Evolutionary conservation across 2,797 vertebrate genomes (phyloP), one percentile per base, ranked within the genome.

Genomic region (Ciconia nigra): DNA sequence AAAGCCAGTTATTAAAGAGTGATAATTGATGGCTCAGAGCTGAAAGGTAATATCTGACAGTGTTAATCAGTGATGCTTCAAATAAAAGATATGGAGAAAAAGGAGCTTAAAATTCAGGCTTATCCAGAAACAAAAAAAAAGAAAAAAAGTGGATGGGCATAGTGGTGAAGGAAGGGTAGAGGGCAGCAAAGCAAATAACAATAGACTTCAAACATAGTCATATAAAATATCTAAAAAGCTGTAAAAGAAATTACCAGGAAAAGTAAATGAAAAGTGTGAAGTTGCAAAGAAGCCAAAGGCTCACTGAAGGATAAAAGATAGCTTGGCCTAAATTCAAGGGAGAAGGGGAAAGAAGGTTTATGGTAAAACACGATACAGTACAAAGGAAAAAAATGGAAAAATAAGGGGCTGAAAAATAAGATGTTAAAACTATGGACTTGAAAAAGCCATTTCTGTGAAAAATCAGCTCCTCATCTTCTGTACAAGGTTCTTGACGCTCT

Each of bases 131-230:
- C 3, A 26, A 42, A 70, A 39, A 52, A 39, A 10, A 4, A 26
- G 29, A 57, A 55, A 22, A 6, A 33, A 39, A 1, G 0, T 63
- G 1, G 3, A 4, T 58, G 20, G 12, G 3, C 3, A 22, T 10
- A 70, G 2, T n/a, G 19, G 58, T 82, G 15, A 87, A 58, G 11
- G 9, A 71, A 5, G 10, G 21, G 5, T n/a, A 62, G 7, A 55
- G 13, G 52, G 2, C 13, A 72, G 22, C 20, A 79, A 72, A 25
- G 3, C 5, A 74, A 84, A 81, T 49, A 74, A 39, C 5, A 67
- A 35, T 5, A 55, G 5, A 35, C 5, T 55, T 10, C 5, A 80
- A 62, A 70, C 4, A n/a, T 31, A 63, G 35, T 44, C 1, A 46
- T 51, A 24, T 1, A 47, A 65, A 39, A 13, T 47, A 44, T 17